phyloP scores from a whole-genome alignment of 2,113 vertebrate genomes.

The Rhagologus leucostigma region DNA sequence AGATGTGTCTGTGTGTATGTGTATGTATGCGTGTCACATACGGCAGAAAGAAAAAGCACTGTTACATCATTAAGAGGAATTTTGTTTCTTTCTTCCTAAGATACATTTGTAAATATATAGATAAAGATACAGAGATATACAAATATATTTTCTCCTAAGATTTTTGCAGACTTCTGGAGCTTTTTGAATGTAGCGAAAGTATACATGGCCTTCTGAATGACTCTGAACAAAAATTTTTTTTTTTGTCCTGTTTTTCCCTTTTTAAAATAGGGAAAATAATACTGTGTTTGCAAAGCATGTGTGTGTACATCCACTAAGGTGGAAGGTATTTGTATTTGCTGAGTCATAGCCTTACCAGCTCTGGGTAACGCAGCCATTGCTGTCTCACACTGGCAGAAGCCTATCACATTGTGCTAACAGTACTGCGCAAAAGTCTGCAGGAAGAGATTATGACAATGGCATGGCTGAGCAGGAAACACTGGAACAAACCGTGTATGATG shows the following conservation, averaged over 20 bases:
- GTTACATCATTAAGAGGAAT: not conserved
- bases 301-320: not conserved
- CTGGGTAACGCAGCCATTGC: not conserved
- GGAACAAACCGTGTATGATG: not conserved
- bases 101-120: not conserved
- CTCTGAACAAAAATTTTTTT: not conserved
- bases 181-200: not conserved
- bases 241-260: not conserved
- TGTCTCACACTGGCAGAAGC: not conserved
- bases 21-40: not conserved
- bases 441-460: not conserved
- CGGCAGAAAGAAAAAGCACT: not conserved
- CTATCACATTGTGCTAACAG: not conserved
- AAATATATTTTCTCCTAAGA: not conserved
- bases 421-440: not conserved
- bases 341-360: not conserved
- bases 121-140: too few relatives aligned
- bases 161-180: not conserved
- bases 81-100: not conserved
- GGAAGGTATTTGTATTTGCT: not conserved
- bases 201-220: not conserved
- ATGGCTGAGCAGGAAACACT: not conserved
- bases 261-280: not conserved
- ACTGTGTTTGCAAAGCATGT: not conserved
- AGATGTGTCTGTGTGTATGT: not conserved